Base-by-base conservation (phyloP, 2,888 invertebrate species). In the Tachystola acroxantha region DNA sequence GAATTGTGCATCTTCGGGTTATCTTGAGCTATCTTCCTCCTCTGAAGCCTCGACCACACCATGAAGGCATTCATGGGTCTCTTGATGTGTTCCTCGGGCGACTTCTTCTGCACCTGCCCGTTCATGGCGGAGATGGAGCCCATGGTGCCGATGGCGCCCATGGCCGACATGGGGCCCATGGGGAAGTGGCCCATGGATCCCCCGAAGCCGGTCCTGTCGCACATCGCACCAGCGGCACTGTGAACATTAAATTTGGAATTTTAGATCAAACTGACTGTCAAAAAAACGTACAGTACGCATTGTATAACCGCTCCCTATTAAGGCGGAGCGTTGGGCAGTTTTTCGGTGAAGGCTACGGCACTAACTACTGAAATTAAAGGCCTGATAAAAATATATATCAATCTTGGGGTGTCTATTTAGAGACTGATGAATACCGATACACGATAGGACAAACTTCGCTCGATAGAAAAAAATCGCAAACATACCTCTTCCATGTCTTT, bases 1-100 rank as follows among this genome's bases (percentile, higher is more conserved):
- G 96, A 96, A 75, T 98, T 98, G 81, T 98, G 98, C 98, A 98
- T 98, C 88, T 98, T 98, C 0, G 98, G 98, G 76, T 98, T 98
- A 63, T 98, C 98, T 79, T 97, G 97, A 0, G 98, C 97, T 59
- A 98, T 98, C 86, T 97, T 97, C 61, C 97, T 88, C 53, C 98
- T 85, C 74, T 97, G 97, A 36, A 96, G 88, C 42, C 98, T 84
- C 7, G 97, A 97, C 97, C 98, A 98, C 32, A 98, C 98, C 98
- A 98, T 98, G 82, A 98, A 98, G 1, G 98, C 98, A 79, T 98
- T 98, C 98, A 98, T 98, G 22, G 98, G 98, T 49, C 98, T 88
- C 76, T 98, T 98, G 58, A 98, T 97, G 81, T 97, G 96, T 60
- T 95, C 95, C 57, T 93, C 93, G 48, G 91, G 94, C 38, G 91